phyloP scores from a whole-genome alignment of 2,797 vertebrate species.

The Lacerta viridis region DNA sequence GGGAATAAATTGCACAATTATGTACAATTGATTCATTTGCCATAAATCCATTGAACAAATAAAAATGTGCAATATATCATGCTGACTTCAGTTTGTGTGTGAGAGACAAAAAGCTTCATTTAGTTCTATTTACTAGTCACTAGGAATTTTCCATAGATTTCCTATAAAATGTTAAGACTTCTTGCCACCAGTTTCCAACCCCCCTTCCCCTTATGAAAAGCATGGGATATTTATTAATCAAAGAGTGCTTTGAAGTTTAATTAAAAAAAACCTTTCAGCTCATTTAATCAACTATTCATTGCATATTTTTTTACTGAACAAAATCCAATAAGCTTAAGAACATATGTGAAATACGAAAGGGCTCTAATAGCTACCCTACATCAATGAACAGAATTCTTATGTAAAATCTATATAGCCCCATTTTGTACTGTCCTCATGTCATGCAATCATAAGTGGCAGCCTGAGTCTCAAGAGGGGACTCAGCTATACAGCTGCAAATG shows the following conservation, averaged over 20 bases:
- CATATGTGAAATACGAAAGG: not conserved
- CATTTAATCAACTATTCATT: not conserved
- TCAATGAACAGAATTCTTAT: not conserved
- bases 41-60: not conserved
- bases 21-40: not conserved
- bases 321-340: not conserved
- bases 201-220: not conserved
- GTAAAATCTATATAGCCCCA: not conserved
- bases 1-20: too few species aligned
- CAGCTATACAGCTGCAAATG: too few species aligned
- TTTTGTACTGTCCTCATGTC: not conserved
- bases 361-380: not conserved
- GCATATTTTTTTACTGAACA: conserved; percentile 2
- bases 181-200: not conserved
- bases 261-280: not conserved
- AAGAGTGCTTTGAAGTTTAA: not conserved
- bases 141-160: not conserved
- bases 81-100: not conserved
- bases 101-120: not conserved
- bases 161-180: not conserved
- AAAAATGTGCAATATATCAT: not conserved
- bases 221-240: not conserved
- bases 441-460: not conserved
- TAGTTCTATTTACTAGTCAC: not conserved
- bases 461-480: not conserved